These are phyloP conservation scores for Cerastis rubricosa DNA, from an alignment of 2,888 invertebrate genomes.

Conservation along the genomic window DNA sequence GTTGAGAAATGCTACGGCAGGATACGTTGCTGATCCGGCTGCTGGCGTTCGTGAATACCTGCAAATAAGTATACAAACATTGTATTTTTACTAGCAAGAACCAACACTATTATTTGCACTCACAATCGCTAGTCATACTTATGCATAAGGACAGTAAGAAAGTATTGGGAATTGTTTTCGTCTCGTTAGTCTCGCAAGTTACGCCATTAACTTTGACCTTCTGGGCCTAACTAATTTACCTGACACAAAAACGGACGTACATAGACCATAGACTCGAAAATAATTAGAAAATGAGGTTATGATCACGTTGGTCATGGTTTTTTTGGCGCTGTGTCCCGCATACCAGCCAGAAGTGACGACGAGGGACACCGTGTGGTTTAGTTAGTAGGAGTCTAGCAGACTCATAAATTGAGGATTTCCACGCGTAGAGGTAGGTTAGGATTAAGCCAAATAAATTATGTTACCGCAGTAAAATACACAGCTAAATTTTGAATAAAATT, in stretches of 20 bases:
- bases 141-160: not conserved
- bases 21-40: slow-evolving; percentile 75
- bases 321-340: too few species aligned
- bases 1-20: slow-evolving; percentile 80
- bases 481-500: not conserved
- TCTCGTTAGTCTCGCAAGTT: not conserved
- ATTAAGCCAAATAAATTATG: not conserved
- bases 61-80: slow-evolving; percentile 46
- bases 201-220: not conserved
- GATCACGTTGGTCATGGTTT: not conserved
- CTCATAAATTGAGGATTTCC: too few species aligned
- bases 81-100: not conserved
- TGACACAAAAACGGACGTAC: not conserved
- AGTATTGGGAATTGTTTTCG: not conserved
- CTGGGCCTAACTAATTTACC: not conserved
- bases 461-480: not conserved
- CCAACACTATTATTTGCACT: not conserved
- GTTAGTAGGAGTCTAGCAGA: too few species aligned
- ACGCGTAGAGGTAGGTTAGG: not conserved
- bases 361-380: too few species aligned
- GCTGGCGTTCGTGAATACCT: slow-evolving; percentile 83
- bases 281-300: not conserved
- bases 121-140: not conserved
- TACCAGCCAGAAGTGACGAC: too few species aligned
- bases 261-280: not conserved